Conservation (phyloP, 2,888 invertebrate species). For the Oligia latruncula region DNA sequence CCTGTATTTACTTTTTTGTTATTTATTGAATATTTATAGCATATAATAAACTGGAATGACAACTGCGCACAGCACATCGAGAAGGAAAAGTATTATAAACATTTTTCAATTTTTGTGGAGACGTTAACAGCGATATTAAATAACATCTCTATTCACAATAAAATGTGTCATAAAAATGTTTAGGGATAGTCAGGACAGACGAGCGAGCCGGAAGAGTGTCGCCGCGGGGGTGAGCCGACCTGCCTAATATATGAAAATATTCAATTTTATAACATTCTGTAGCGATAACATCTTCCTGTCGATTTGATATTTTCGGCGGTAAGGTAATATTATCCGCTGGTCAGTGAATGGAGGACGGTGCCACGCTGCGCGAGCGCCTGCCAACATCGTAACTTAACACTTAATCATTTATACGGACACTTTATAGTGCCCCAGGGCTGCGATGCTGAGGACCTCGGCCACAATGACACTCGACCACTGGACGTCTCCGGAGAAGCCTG, state of each 20-base stretch:
- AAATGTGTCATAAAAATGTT: constrained; percentile 82
- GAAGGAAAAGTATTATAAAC: constrained; percentile 73
- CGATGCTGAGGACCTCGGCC: constrained; percentile 60
- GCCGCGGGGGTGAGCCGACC: constrained; percentile 81
- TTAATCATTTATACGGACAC: constrained; percentile 88
- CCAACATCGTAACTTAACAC: constrained; percentile 88
- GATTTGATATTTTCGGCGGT: constrained; percentile 90
- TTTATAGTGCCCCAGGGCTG: constrained; percentile 81
- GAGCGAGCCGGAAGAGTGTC: constrained; percentile 78
- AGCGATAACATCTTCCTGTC: constrained; percentile 89
- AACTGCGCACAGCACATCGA: constrained; percentile 71
- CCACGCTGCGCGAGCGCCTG: constrained; percentile 86
- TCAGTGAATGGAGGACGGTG: constrained; percentile 83
- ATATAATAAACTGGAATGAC: constrained; percentile 78
- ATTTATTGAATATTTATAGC: constrained; percentile 81
- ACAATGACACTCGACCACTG: constrained; percentile 64
- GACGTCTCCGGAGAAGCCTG: constrained; percentile 46
- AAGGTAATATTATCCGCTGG: constrained; percentile 86
- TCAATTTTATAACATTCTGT: constrained; percentile 89
- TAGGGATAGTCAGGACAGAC: constrained; percentile 63
- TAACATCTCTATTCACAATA: constrained; percentile 88
- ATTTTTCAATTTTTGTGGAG: constrained; percentile 81
- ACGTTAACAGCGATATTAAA: constrained; percentile 88
- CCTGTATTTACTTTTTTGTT: constrained; percentile 63
- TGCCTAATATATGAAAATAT: constrained; percentile 86